phyloP scores from a whole-genome alignment of 2,113 vertebrate species.

The Cheirogaleus medius region DNA sequence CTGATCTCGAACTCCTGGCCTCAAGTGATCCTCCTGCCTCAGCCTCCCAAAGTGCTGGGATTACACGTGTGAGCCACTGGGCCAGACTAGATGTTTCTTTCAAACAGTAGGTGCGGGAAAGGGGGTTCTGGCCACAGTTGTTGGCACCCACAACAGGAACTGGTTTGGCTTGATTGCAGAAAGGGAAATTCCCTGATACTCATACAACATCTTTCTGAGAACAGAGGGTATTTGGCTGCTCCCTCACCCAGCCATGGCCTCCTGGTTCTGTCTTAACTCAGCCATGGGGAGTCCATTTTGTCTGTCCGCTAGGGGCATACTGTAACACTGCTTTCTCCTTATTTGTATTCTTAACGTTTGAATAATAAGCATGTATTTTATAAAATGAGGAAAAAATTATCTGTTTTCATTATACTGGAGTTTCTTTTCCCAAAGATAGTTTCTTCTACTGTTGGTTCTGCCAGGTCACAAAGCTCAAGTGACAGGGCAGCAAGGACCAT shows the following conservation, averaged over 20 bases:
- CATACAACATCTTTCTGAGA: too few species aligned
- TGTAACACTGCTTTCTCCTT: background rate
- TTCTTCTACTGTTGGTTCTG: background rate
- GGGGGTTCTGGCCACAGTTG: too few species aligned
- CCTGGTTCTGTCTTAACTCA: too few species aligned
- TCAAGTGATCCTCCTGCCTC: background rate
- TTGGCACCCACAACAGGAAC: too few species aligned
- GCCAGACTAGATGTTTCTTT: too few species aligned
- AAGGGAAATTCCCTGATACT: too few species aligned
- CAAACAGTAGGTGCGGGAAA: too few species aligned
- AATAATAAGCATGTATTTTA: background rate
- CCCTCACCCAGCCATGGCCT: too few species aligned
- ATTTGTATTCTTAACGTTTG: background rate
- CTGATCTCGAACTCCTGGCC: background rate
- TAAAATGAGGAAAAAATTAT: background rate
- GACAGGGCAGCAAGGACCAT: background rate
- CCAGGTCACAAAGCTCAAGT: background rate
- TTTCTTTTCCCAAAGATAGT: background rate
- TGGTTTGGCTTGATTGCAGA: too few species aligned
- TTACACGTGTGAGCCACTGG: background rate
- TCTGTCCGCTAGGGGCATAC: too few species aligned
- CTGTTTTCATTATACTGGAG: background rate
- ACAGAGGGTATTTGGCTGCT: too few species aligned
- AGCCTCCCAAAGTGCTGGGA: background rate
- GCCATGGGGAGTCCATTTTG: too few species aligned